phyloP scores from a whole-genome alignment of 2,888 invertebrate genomes.

The Byasa hedistus region DNA sequence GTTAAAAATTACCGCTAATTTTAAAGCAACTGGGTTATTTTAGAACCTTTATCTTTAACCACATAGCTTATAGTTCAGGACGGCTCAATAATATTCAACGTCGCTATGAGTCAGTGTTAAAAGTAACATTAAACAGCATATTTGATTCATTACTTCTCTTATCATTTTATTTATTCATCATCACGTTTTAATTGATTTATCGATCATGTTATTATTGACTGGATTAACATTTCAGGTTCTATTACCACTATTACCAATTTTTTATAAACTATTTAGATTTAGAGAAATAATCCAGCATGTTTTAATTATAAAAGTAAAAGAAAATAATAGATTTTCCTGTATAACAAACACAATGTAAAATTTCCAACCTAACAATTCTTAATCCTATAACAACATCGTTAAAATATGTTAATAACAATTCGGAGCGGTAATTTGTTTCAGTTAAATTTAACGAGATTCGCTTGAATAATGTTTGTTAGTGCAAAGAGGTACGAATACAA shows the following conservation, averaged over 20 bases:
- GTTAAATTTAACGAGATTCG: constrained; percentile 26
- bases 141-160: not conserved
- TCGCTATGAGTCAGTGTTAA: not conserved
- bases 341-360: not conserved
- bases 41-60: constrained; percentile 3
- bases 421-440: constrained; percentile 17
- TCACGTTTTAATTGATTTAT: not conserved
- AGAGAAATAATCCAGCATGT: no score
- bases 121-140: constrained; percentile 10
- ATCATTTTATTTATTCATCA: not conserved
- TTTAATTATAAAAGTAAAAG: no score
- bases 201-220: no score
- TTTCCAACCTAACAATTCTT: not conserved
- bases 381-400: constrained; percentile 3
- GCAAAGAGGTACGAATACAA: constrained; percentile 3
- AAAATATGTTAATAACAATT: constrained; percentile 26
- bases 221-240: no score
- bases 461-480: constrained; percentile 13
- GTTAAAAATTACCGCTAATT: not conserved
- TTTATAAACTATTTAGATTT: no score
- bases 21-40: constrained; percentile 7
- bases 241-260: no score
- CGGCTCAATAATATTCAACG: constrained; percentile 12
- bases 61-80: not conserved
- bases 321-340: no score